phyloP scores from a whole-genome alignment of 2,113 vertebrate species.

The Apistogramma diplotaenia region DNA sequence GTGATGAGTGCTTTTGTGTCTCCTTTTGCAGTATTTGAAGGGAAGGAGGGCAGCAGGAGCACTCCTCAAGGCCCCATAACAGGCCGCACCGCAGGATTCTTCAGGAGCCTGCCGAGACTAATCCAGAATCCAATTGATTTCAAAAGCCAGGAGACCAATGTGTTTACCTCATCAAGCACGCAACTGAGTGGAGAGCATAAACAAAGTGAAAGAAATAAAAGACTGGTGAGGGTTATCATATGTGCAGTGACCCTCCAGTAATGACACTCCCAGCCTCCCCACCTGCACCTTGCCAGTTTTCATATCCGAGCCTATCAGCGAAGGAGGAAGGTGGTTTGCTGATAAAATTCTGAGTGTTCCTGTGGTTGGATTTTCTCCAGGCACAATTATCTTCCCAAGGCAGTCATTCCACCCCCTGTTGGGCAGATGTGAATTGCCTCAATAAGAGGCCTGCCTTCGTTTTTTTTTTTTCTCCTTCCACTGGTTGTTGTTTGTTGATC shows the following conservation, averaged over 20 bases:
- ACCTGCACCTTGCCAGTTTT: slow-evolving; percentile 62
- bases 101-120: slow-evolving; percentile 43
- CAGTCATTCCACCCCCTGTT: slow-evolving; percentile 60
- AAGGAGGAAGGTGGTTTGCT: slow-evolving; percentile 50
- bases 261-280: slow-evolving; percentile 58
- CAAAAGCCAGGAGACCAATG: slow-evolving; percentile 53
- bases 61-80: slow-evolving; percentile 13
- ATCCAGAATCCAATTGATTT: slow-evolving; percentile 64
- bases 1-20: slow-evolving; percentile 33
- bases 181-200: slow-evolving; percentile 57
- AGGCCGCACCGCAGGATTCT: slow-evolving; percentile 29
- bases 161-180: slow-evolving; percentile 64
- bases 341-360: slow-evolving; percentile 63
- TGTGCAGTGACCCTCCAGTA: slow-evolving; percentile 45
- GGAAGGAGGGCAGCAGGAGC: slow-evolving; percentile 4
- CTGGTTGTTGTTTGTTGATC: slow-evolving; percentile 28
- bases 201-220: slow-evolving; percentile 61
- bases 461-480: neutral
- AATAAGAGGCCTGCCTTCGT: slow-evolving; percentile 24
- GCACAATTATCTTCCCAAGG: slow-evolving; percentile 68
- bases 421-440: slow-evolving; percentile 51
- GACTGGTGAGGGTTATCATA: slow-evolving; percentile 45
- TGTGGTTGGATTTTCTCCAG: slow-evolving; percentile 56
- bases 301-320: slow-evolving; percentile 49
- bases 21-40: slow-evolving; percentile 26